Base-by-base conservation (phyloP, 2,888 invertebrate genomes). In the Nomada hirtipes region DNA sequence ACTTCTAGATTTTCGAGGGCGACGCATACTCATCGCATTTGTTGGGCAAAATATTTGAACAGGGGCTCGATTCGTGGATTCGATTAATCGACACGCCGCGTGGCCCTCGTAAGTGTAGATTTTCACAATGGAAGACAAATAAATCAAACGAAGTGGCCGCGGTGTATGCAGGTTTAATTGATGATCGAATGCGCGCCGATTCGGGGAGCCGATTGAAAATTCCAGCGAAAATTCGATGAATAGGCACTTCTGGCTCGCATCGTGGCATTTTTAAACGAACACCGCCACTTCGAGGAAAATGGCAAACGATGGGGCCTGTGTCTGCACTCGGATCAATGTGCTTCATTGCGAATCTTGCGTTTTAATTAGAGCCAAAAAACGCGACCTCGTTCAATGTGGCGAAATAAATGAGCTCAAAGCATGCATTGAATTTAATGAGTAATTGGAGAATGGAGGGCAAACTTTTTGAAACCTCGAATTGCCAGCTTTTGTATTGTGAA, bases 171-270 rank as follows among this genome's bases (percentile, higher is more conserved):
- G 23, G 69, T 69, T 69, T 69, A 69, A 69, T 69, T 69, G 59
- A 44, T 10, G 44, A 59, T 59, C 59, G 69, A 15, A 47, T 47
- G 47, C 44, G 4, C 44, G 44, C 0, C 47, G 29, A 69, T 57
- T 57, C 57, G 11, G 67, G 67, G 53, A 57, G 15, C 53, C 55
- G 68, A 68, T 68, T 68, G 69, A 69, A 69, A 69, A 69, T 68
- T 68, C 36, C 10, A 23, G 23, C 23, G 53, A 53, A 55, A 23
- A 55, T 69, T 47, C 44, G 47, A 47, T 69, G 69, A 59, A 69
- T 57, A 57, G 69, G 69, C 4, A 57, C 57, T 69, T 13, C 59
- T 9, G 7, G n/a, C 20, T 68, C 20, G 44, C 26, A 44, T 47
- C 26, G 59, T 26, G 20, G n/a, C 47, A 29, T 59, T 69, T 69